Evolutionary conservation across 1,140 invertebrate species (phyloP).

Genomic region (Zaprionus ornatus): DNA sequence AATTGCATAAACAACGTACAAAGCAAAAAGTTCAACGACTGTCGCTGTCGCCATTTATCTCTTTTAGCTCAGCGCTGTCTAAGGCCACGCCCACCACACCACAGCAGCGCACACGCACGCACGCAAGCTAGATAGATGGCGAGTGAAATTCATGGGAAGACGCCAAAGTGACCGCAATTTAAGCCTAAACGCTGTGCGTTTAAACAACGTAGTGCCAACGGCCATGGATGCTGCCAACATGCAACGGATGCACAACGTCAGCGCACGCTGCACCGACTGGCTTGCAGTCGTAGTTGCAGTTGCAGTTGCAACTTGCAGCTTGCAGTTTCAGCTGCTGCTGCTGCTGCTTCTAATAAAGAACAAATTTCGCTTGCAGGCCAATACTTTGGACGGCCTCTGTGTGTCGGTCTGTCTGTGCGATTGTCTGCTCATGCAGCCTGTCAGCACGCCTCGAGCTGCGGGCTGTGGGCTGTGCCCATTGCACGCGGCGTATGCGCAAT

Average conservation of each 20-base stretch:
- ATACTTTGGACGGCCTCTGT: slow-evolving; percentile 17
- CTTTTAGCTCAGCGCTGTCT: slow-evolving; percentile 73
- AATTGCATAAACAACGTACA: slow-evolving; percentile 79
- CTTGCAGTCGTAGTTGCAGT: slow-evolving; percentile 14
- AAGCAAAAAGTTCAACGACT: slow-evolving; percentile 81
- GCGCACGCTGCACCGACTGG: neutral
- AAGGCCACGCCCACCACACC: slow-evolving; percentile 69
- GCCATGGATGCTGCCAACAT: slow-evolving; percentile 56
- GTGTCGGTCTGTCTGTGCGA: slow-evolving; percentile 7
- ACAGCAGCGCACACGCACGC: slow-evolving; percentile 32
- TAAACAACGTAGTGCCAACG: slow-evolving; percentile 65
- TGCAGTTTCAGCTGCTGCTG: slow-evolving; percentile 40
- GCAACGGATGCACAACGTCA: slow-evolving; percentile 43
- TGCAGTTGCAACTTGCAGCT: slow-evolving; percentile 29
- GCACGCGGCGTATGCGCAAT: slow-evolving; percentile 71
- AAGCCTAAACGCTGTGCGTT: slow-evolving; percentile 78
- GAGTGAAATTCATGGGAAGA: slow-evolving; percentile 62
- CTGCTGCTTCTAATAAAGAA: slow-evolving; percentile 65
- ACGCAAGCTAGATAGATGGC: slow-evolving; percentile 28
- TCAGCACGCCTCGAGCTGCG: slow-evolving; percentile 67
- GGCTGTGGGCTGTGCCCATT: slow-evolving; percentile 50
- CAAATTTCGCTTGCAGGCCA: slow-evolving; percentile 59
- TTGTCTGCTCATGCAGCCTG: slow-evolving; percentile 28
- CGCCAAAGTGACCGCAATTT: slow-evolving; percentile 70
- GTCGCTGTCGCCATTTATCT: slow-evolving; percentile 73